Percentiles rank a stretch among this genome's conserved stretches.
Conservation (phyloP, 2,888 invertebrate genomes). For the Anoncus sp. region DNA sequence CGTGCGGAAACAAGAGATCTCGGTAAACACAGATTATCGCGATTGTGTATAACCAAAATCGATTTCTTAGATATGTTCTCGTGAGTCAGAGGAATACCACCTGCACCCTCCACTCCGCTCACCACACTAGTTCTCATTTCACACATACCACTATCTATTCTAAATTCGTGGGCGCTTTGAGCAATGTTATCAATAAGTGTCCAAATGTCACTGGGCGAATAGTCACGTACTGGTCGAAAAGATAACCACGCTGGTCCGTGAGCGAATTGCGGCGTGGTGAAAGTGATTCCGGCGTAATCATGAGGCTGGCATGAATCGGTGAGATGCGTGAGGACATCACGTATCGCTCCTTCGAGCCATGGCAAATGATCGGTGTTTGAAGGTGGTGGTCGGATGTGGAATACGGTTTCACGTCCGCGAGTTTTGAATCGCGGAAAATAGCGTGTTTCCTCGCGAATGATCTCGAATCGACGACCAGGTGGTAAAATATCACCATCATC, state of each 20-base stretch:
- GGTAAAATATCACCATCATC: neutral
- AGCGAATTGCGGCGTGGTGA: neutral
- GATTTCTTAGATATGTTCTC: neutral
- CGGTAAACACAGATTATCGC: constrained; percentile 2
- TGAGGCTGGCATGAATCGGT: neutral
- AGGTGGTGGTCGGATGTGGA: neutral
- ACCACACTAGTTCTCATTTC: neutral
- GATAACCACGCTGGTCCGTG: neutral
- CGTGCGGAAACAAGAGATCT: constrained; percentile 28
- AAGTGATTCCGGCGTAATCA: constrained; percentile 3
- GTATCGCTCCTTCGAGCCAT: neutral
- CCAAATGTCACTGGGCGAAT: neutral
- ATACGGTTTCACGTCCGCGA: neutral
- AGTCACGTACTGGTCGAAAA: constrained; percentile 1
- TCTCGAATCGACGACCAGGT: neutral
- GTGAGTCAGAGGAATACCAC: neutral
- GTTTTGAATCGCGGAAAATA: neutral
- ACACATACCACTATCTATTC: neutral
- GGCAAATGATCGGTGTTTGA: neutral
- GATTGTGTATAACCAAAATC: neutral
- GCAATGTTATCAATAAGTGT: neutral
- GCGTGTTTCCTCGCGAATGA: neutral
- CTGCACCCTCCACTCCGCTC: neutral
- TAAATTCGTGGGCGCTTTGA: constrained; percentile 1
- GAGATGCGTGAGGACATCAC: neutral